Base-by-base conservation (phyloP, 1,140 invertebrate species). In the Schlechtendalia chinensis region DNA sequence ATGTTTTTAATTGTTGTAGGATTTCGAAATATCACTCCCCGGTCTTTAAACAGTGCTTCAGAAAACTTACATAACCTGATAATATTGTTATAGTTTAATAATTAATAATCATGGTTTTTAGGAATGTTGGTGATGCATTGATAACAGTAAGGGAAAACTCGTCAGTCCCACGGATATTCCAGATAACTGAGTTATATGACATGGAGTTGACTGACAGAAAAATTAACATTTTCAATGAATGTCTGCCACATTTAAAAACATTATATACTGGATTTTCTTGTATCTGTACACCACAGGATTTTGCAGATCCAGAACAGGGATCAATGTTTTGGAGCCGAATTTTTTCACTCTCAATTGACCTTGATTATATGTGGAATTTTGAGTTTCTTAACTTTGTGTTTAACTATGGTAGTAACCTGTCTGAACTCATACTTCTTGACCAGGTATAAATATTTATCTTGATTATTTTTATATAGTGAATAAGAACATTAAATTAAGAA, bases 61-160 rank as follows among this genome's bases (percentile, higher is more conserved):
- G 32, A 8, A 8, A 39, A 39, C 8, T 8, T 39, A 39, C 8
- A 39, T 39, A 8, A 39, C 3, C 32, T 39, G 32, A 39, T 39
- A n/a, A n/a, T n/a, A n/a, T n/a, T n/a, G n/a, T n/a, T n/a, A n/a
- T n/a, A n/a, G n/a, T n/a, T n/a, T n/a, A 58, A 22, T 58, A 59
- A 59, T 24, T 3, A 4, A 22, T 79, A 61, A 59, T 39, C 59
- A 5, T 45, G 22, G 16, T 27, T 14, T 59, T 61, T 47, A 81
- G 80, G 17, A 81, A 81, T n/a, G 59, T 81, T 29, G 80, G 80
- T 2, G 80, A 81, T 72, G 80, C 80, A 47, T 24, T 81, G 50
- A 39, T 81, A 17, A 59, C 80, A 2, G 53, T 81, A 19, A 50
- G 58, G 58, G 56, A 81, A 10, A 59, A 59, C 14, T 69, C 65